phyloP scores from a whole-genome alignment of 2,888 invertebrate genomes.

The Sarcophaga carnaria region DNA sequence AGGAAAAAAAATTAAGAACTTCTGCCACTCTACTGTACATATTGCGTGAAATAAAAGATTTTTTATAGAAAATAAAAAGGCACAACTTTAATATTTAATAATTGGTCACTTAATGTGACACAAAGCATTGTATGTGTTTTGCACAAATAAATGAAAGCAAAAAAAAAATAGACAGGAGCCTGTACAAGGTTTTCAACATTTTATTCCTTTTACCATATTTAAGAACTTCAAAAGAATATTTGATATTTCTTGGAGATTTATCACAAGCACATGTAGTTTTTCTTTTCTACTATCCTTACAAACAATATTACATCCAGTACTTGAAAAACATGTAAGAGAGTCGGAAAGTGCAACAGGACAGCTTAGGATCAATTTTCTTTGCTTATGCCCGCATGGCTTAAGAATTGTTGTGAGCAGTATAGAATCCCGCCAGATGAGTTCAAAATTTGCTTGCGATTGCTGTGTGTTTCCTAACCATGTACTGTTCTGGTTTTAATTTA shows the following conservation, averaged over 20 bases:
- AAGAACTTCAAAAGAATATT: slow-evolving; percentile 66
- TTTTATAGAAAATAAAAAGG: slow-evolving; percentile 47
- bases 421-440: no score
- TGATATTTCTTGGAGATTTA: slow-evolving; percentile 67
- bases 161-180: background rate
- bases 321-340: background rate
- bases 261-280: slow-evolving; percentile 36
- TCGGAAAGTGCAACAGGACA: no score
- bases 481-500: no score
- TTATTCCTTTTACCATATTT: slow-evolving; percentile 8
- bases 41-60: slow-evolving; percentile 37
- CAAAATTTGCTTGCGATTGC: no score
- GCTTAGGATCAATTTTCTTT: no score
- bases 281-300: background rate
- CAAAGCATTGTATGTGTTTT: slow-evolving; percentile 63
- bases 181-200: slow-evolving; percentile 41
- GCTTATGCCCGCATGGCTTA: no score
- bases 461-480: no score
- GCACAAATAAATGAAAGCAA: slow-evolving; percentile 42
- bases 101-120: slow-evolving; percentile 70
- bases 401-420: no score
- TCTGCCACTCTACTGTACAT: background rate
- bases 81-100: slow-evolving; percentile 69
- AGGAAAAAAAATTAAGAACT: slow-evolving; percentile 4
- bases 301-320: background rate